These are phyloP conservation scores for Syrphus vitripennis DNA, from an alignment of 2,888 invertebrate species.

Conservation along the genomic window DNA sequence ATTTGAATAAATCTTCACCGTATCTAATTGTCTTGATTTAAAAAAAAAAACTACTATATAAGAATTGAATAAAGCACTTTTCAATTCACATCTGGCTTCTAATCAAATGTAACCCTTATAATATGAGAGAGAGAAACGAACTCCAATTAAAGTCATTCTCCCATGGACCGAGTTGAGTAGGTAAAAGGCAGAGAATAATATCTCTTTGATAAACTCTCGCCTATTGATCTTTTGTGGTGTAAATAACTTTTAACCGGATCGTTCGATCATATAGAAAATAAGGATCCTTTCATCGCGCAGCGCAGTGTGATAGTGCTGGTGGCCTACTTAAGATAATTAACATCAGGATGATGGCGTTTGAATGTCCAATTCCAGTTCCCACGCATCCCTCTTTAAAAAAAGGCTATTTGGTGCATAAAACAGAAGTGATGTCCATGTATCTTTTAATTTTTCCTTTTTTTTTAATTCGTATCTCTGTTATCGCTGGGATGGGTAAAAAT, in stretches of 20 bases:
- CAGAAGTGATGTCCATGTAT: background rate
- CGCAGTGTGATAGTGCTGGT: background rate
- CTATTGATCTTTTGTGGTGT: slow-evolving; percentile 57
- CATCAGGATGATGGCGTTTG: slow-evolving; percentile 57
- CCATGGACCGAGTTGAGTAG: slow-evolving; percentile 24
- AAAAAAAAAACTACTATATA: background rate
- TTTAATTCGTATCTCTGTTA: slow-evolving; percentile 36
- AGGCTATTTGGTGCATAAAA: background rate
- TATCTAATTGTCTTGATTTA: slow-evolving; percentile 41
- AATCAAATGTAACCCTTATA: slow-evolving; percentile 38
- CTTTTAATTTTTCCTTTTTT: background rate
- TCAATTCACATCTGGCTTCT: slow-evolving; percentile 50
- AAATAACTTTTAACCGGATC: slow-evolving; percentile 62
- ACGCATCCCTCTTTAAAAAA: slow-evolving; percentile 48
- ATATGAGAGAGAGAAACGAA: background rate
- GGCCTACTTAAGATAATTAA: slow-evolving; percentile 63
- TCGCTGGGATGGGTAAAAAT: slow-evolving; percentile 43
- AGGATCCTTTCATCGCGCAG: slow-evolving; percentile 8
- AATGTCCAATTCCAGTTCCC: slow-evolving; percentile 42
- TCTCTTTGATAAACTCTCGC: slow-evolving; percentile 10
- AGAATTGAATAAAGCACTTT: slow-evolving; percentile 18
- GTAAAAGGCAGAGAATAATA: too few species aligned
- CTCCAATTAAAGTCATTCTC: slow-evolving; percentile 62
- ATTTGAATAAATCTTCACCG: slow-evolving; percentile 50
- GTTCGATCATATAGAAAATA: slow-evolving; percentile 54